Conservation (phyloP, 2,888 invertebrate genomes). For the Drosophila yooni region DNA sequence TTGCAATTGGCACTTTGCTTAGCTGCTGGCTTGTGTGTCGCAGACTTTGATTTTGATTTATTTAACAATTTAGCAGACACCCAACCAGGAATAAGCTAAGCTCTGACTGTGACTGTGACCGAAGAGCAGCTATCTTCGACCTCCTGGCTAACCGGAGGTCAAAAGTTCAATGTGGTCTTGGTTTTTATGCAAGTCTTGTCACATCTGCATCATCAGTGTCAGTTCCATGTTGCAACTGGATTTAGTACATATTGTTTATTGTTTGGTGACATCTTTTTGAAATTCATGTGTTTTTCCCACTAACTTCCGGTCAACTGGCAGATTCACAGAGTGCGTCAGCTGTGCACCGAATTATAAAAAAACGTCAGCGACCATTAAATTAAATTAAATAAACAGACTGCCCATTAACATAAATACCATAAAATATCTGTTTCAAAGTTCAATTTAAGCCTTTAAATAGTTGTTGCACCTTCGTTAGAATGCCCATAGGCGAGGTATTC, state of each 20-base stretch:
- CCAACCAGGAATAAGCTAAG: slow-evolving; percentile 52
- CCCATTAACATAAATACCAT: neutral
- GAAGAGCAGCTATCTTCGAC: slow-evolving; percentile 1
- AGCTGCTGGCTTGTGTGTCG: slow-evolving; percentile 53
- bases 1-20: slow-evolving; percentile 75
- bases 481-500: neutral
- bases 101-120: slow-evolving; percentile 42
- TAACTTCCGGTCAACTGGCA: neutral
- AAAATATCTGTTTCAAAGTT: neutral
- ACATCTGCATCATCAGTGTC: slow-evolving; percentile 7
- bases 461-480: neutral
- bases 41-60: slow-evolving; percentile 71
- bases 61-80: slow-evolving; percentile 73
- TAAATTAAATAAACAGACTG: neutral
- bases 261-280: neutral
- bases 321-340: neutral
- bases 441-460: neutral
- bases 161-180: slow-evolving; percentile 34
- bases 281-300: neutral
- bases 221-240: slow-evolving; percentile 5
- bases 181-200: slow-evolving; percentile 1
- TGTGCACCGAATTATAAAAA: neutral
- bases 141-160: slow-evolving; percentile 27
- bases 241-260: neutral
- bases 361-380: neutral